phyloP scores from a whole-genome alignment of 2,888 invertebrate species.

The Dicyrtomina minuta region DNA sequence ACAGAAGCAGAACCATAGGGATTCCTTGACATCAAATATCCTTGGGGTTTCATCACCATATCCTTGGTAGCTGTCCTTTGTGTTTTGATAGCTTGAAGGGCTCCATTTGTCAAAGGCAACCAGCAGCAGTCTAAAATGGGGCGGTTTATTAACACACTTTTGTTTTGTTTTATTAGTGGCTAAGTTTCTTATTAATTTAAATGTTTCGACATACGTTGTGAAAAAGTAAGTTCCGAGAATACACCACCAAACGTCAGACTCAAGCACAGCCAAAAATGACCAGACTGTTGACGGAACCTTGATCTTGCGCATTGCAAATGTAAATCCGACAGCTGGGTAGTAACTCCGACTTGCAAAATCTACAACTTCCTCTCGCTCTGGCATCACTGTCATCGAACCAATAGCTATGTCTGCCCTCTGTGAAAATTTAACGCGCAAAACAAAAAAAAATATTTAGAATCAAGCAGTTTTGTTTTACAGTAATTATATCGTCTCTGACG shows the following conservation, averaged over 20 bases:
- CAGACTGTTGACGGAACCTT: conserved; percentile 86
- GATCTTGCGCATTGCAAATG: conserved; percentile 89
- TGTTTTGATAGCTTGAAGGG: conserved; percentile 93
- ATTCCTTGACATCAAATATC: conserved; percentile 91
- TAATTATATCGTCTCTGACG: no score
- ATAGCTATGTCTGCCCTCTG: conserved; percentile 87
- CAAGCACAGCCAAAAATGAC: conserved; percentile 92
- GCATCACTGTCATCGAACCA: conserved; percentile 94
- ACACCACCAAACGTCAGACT: conserved; percentile 94
- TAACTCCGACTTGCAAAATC: background rate
- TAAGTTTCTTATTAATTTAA: no score
- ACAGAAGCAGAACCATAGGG: conserved; percentile 98
- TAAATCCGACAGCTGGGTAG: conserved; percentile 72
- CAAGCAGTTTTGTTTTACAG: no score
- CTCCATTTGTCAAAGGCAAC: conserved; percentile 96
- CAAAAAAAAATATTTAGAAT: no score
- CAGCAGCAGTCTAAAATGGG: conserved; percentile 79
- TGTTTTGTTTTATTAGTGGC: no score
- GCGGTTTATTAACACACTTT: no score
- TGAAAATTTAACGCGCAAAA: no score
- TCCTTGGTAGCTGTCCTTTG: conserved; percentile 86
- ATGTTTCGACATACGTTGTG: conserved; percentile 80
- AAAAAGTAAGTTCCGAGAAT: conserved; percentile 92
- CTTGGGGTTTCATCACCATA: conserved; percentile 86
- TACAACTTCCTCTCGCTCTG: conserved; percentile 62